Evolutionary conservation across 2,888 invertebrate species (phyloP), one percentile per base, ranked within the genome.

Genomic region (Limulus polyphemus): DNA sequence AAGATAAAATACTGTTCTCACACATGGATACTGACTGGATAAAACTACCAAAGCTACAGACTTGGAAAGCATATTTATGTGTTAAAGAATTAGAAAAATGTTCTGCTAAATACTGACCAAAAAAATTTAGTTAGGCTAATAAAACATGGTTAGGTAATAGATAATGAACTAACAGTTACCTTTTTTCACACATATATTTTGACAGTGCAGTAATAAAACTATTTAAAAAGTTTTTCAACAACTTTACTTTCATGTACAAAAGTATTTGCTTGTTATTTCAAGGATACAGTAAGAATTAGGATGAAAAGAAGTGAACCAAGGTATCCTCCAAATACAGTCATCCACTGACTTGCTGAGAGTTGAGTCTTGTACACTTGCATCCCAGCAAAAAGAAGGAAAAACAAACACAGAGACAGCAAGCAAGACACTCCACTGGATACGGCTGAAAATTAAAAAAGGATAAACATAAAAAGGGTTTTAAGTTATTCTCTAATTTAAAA

Each of bases 321-420:
- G 72, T 88, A 90, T 68, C 95, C 95, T 69, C 92, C 93, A 64
- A 93, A 79, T 73, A 95, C 84, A 13, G 90, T 93, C 71, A 87
- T 84, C 49, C 88, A 76, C 72, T 92, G 91, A 2, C 88, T 84
- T 47, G 86, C 84, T 57, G 85, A 82, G 61, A 95, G 78, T 80
- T 87, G 84, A 14, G 83, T 83, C 73, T 85, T 87, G 75, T 90
- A 92, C 81, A 93, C 88, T 79, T 94, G 93, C 87, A 95, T 88
- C 60, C 88, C 88, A 70, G 90, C 92, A 78, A 94, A 91, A 71
- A 92, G 79, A 11, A 93, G 80, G 49, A 93, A 81, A 11, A 88
- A 84, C 71, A 92, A 77, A 69, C 92, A 87, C 50, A 86, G 82
- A 0, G 93, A 86, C 70, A 93, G 65, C 51, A 76, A 65, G 62